Percentiles rank a stretch among this genome's conserved stretches.
Evolutionary conservation across 2,113 vertebrate species (phyloP).

Genomic region (Chauna torquata): DNA sequence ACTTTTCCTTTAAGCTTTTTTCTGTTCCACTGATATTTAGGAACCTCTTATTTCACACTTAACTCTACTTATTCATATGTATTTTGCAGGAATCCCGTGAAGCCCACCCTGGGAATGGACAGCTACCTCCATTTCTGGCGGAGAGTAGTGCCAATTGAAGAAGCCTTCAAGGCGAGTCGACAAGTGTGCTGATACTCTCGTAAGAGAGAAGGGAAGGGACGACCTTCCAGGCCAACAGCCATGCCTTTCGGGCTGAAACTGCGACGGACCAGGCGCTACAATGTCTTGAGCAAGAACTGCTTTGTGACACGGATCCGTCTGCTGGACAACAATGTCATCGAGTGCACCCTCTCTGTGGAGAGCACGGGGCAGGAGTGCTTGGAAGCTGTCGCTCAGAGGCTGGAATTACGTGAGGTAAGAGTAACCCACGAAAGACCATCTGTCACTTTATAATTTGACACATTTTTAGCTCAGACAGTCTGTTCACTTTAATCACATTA

Average conservation of each 20-base stretch:
- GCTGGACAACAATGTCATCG: constrained; percentile 90
- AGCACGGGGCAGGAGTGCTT: constrained; percentile 96
- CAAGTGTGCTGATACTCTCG: constrained; percentile 34
- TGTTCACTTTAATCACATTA: not conserved
- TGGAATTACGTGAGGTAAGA: constrained; percentile 94
- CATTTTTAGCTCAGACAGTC: not conserved
- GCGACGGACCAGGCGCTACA: constrained; percentile 92
- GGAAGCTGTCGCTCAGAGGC: constrained; percentile 92
- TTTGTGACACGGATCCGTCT: constrained; percentile 94
- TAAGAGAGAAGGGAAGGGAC: constrained; percentile 6
- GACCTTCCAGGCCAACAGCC: constrained; percentile 54
- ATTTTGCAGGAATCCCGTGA: constrained; percentile 37
- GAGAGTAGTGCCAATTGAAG: constrained; percentile 71
- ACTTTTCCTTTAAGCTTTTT: not conserved
- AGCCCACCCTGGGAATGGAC: constrained; percentile 73
- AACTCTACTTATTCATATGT: not conserved
- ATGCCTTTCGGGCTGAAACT: constrained; percentile 97
- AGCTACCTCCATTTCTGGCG: constrained; percentile 35
- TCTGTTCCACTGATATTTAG: not conserved
- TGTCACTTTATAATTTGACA: not conserved
- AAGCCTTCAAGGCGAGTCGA: not conserved
- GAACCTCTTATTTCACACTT: not conserved
- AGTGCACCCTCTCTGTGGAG: constrained; percentile 94
- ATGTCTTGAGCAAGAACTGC: constrained; percentile 97
- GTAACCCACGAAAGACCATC: not conserved